phyloP scores from a whole-genome alignment of 2,888 invertebrate genomes.

The Catocala nupta region DNA sequence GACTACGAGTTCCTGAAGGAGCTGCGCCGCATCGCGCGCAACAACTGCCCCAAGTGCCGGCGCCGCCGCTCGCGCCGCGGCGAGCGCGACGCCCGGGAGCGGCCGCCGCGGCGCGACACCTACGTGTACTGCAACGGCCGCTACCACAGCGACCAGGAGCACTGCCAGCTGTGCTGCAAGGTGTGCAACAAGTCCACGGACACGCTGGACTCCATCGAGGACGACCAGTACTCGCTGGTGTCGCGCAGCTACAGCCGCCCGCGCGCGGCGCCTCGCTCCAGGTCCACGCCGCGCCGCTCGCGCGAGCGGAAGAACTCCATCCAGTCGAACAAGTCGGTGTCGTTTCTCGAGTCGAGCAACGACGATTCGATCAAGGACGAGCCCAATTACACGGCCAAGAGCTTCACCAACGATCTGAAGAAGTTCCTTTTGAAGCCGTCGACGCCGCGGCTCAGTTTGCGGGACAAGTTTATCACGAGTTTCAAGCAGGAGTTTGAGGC shows the following conservation, averaged over 20 bases:
- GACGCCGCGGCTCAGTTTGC: slow-evolving; percentile 77
- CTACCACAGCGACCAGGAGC: slow-evolving; percentile 75
- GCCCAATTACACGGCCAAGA: slow-evolving; percentile 83
- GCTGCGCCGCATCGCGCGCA: slow-evolving; percentile 76
- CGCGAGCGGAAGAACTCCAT: slow-evolving; percentile 78
- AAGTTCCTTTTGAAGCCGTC: slow-evolving; percentile 81
- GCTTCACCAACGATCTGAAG: slow-evolving; percentile 84
- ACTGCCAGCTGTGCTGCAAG: slow-evolving; percentile 77
- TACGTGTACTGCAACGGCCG: slow-evolving; percentile 76
- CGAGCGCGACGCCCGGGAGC: slow-evolving; percentile 45
- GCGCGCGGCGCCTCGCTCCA: slow-evolving; percentile 58
- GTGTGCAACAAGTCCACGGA: slow-evolving; percentile 77
- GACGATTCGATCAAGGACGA: slow-evolving; percentile 79
- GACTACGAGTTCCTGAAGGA: slow-evolving; percentile 84
- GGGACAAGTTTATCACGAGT: slow-evolving; percentile 82
- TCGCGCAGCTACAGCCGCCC: slow-evolving; percentile 75
- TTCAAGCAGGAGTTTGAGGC: slow-evolving; percentile 83
- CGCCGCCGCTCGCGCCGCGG: slow-evolving; percentile 60
- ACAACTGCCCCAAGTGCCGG: slow-evolving; percentile 79
- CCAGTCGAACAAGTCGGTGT: slow-evolving; percentile 83
- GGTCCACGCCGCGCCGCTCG: slow-evolving; percentile 54
- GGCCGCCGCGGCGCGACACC: slow-evolving; percentile 58
- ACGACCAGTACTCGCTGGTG: slow-evolving; percentile 74
- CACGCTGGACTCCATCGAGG: slow-evolving; percentile 76
- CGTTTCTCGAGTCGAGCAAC: slow-evolving; percentile 80